Evolutionary conservation across 2,113 vertebrate genomes (phyloP).

Genomic region (Isurus oxyrinchus): DNA sequence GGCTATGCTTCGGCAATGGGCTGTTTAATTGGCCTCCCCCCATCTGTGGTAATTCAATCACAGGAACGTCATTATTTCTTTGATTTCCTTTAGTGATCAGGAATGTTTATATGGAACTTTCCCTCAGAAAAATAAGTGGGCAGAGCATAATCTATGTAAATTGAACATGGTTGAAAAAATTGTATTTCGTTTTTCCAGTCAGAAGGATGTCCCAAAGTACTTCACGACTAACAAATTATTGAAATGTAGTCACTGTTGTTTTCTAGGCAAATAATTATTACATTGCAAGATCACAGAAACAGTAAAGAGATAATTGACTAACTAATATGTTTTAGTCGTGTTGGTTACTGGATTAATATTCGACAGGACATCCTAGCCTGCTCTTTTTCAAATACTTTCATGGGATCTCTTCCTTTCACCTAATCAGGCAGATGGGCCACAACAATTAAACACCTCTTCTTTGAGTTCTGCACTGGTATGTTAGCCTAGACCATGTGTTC

Average conservation of each 20-base stretch:
- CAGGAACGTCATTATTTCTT: no score
- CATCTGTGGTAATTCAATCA: no score
- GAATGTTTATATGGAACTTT: no score
- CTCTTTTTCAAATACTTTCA: neutral
- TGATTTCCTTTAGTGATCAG: no score
- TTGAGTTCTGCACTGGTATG: neutral
- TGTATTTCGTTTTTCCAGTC: no score
- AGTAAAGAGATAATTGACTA: neutral
- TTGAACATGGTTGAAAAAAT: no score
- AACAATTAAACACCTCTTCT: neutral
- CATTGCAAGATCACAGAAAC: neutral
- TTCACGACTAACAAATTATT: neutral
- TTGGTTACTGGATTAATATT: neutral
- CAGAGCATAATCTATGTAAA: no score
- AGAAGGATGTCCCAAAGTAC: neutral
- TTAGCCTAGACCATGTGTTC: neutral
- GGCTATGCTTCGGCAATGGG: no score
- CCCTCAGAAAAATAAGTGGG: no score
- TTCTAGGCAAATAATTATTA: neutral
- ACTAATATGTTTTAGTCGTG: neutral
- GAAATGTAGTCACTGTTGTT: neutral
- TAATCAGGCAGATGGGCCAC: neutral
- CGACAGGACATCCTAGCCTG: neutral
- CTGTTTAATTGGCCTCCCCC: no score
- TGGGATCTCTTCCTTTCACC: neutral